Evolutionary conservation across 2,113 vertebrate genomes (phyloP).

Genomic region (Gallinago paraguaiae): DNA sequence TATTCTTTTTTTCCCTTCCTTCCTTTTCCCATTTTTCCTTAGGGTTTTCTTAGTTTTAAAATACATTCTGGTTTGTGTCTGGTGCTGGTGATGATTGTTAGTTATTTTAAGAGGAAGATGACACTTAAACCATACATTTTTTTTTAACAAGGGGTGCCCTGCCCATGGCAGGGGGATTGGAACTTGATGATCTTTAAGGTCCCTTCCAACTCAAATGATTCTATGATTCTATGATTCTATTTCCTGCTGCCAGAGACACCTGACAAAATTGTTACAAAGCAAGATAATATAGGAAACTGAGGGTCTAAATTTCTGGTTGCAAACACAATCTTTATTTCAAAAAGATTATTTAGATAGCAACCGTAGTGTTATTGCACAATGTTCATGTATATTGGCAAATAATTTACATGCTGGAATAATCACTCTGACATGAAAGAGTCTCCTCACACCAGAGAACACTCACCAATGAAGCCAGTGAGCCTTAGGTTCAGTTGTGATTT

Average conservation of each 20-base stretch:
- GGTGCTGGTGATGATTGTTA: background rate
- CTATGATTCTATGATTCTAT: too few species aligned
- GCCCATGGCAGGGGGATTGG: too few species aligned
- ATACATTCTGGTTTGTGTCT: background rate
- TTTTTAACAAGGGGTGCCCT: too few species aligned
- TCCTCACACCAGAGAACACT: background rate
- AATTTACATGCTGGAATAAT: background rate
- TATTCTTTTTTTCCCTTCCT: background rate
- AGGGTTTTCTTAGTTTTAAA: background rate
- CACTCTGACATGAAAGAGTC: background rate
- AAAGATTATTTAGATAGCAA: background rate
- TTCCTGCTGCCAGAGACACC: background rate
- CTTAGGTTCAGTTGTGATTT: background rate
- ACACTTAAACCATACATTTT: background rate
- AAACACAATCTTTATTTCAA: background rate
- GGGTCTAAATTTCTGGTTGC: background rate
- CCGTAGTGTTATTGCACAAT: background rate
- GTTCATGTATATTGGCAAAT: background rate
- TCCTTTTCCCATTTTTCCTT: background rate
- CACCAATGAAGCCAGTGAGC: background rate
- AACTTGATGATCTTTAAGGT: too few species aligned
- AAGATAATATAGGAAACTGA: background rate
- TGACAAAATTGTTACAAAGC: background rate
- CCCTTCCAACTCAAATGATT: too few species aligned
- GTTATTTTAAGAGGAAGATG: background rate